Evolutionary conservation across 2,113 vertebrate genomes (phyloP), one percentile per base, ranked within the genome.

Genomic region (Aramus guarauna): DNA sequence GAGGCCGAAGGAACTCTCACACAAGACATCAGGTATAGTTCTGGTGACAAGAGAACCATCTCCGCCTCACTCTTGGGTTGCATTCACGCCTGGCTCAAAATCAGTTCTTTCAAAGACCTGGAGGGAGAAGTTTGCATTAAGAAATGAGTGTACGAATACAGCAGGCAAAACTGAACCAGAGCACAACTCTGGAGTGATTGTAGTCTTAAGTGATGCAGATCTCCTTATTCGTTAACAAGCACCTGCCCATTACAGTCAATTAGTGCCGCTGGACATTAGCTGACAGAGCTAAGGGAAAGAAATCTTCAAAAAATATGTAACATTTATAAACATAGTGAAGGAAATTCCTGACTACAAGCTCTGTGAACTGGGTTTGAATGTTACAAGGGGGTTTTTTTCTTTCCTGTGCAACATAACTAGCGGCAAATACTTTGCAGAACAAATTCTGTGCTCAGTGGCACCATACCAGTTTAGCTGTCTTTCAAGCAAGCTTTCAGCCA

Each of bases 1-100:
- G 99, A 94, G 99, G 99, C 99, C 98, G 99, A 98, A 98, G 99
- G 98, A 99, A 99, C 98, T 99, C 99, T 94, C 99, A 99, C 98
- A 97, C 99, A 10, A 99, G 99, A 98, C 99, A 99, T 97, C 99
- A 99, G 99, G 99, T 99, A 99, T 94, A 75, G 97, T 98, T 96
- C 96, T 96, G 48, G 71, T 95, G 96, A 90, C 96, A 94, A 63
- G 60, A 52, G 74, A 98, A 91, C 90, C 66, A 77, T 85, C 73
- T 96, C 88, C 83, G 55, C 90, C 93, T 90, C 3, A 0, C 84
- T 80, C 59, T 89, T 29, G 62, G 95, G 79, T 96, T 97, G 69
- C 78, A 32, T 63, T 96, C 96, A 87, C 60, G 53, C 94, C 97
- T 98, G 89, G 92, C 96, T 97, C 95, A 90, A 39, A 94, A 85